These are phyloP conservation scores for Tokudaia tokunoshimensis DNA, from an alignment of 2,797 vertebrate species.

Conservation along the genomic window DNA sequence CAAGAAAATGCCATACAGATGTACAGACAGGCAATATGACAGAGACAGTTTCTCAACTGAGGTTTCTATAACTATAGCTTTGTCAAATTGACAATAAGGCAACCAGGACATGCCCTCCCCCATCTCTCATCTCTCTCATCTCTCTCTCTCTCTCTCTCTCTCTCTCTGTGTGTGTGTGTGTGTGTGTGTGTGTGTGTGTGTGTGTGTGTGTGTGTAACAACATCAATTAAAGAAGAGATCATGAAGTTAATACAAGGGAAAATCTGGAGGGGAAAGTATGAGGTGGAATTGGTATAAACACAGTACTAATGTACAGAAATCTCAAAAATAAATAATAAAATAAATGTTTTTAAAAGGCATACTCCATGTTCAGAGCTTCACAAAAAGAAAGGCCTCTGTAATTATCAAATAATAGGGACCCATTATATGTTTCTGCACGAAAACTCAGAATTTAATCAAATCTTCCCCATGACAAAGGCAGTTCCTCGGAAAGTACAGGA, in stretches of 20 bases:
- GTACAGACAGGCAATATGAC: not conserved
- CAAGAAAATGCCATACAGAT: not conserved
- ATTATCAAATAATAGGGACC: not conserved
- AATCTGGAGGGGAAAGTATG: not conserved
- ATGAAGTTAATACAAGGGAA: not conserved
- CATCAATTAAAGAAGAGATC: not conserved
- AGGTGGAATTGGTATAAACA: not conserved
- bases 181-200: not conserved
- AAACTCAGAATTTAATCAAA: constrained; percentile 47
- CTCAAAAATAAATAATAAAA: not conserved
- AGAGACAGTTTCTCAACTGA: not conserved
- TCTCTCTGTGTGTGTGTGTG: not conserved
- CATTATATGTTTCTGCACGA: not conserved
- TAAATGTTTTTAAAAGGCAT: constrained; percentile 2
- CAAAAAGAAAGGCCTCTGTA: constrained; percentile 20
- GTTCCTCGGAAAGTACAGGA: not conserved
- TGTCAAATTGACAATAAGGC: not conserved
- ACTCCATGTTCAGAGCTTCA: not conserved
- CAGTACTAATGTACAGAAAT: not conserved
- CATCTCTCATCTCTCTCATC: no score
- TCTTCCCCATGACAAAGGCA: not conserved
- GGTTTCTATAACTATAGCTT: not conserved
- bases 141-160: no score
- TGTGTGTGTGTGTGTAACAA: not conserved
- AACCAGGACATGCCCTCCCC: not conserved